Evolutionary conservation across 2,888 invertebrate species (phyloP), one percentile per base, ranked within the genome.

Genomic region (Encarsia formosa): DNA sequence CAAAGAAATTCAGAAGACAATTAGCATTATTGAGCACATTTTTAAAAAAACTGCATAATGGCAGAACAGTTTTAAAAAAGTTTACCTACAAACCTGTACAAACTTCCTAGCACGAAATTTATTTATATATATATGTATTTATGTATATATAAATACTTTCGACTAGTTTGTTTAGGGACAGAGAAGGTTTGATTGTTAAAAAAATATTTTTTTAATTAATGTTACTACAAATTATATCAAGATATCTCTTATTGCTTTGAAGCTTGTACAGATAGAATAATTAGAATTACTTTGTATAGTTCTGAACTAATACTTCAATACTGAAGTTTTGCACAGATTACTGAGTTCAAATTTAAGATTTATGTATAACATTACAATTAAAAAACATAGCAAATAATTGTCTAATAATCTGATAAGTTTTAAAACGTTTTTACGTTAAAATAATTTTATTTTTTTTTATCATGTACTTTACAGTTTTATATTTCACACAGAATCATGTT

Each of bases 1-100:
- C 68, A 70, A 54, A 64, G 69, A 53, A 70, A 64, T 52, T 63
- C 66, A 3, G 71, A 72, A 41, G 65, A 63, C 51, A 68, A 63
- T 55, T 70, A 66, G 56, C 62, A 65, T 52, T 68, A 66, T 51
- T 70, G 66, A 68, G 26, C 4, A 26, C 6, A 63, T 57, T 53
- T 44, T 43, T 47, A 40, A 23, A 39, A 46, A 53, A 44, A 18
- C 4, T 37, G 26, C 34, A 15, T 22, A 48, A 20, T 26, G 45
- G 29, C 43, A 49, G 49, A 52, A 49, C 49, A 46, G 46, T 26
- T 51, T 15, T 18, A 16, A 35, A 47, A 50, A 29, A 48, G 9
- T 48, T 49, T 43, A 34, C 43, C n/a, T n/a, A n/a, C n/a, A n/a
- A 37, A 37, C n/a, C 37, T 56, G 53, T 53, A 53, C 50, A 53